Conservation (phyloP, 92 coral and sea anemone species). For the Zoanthus solanderi region DNA sequence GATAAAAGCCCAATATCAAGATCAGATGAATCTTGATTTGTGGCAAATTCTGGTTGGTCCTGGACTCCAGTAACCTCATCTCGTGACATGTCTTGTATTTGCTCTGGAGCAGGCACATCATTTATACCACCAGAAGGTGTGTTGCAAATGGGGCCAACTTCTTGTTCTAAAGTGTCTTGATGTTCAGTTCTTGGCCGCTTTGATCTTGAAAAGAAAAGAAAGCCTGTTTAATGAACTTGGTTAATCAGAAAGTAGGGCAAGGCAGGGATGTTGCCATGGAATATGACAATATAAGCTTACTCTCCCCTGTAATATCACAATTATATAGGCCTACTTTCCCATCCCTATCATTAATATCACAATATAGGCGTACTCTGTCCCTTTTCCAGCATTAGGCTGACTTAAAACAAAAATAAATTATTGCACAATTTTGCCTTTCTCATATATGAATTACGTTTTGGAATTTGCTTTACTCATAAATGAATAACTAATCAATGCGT, state of each 20-base stretch:
- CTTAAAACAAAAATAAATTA: background rate
- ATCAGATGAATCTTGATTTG: conserved; percentile 6
- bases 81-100: background rate
- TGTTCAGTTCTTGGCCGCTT: conserved; percentile 3
- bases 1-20: conserved; percentile 13
- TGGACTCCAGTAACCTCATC: background rate
- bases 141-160: conserved; percentile 3
- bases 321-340: conserved; percentile 2
- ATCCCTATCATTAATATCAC: background rate
- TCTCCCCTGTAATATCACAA: conserved; percentile 2
- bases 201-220: background rate
- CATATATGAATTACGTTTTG: background rate
- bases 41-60: conserved; percentile 5
- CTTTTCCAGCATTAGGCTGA: conserved; percentile 2
- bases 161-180: conserved; percentile 1
- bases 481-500: conserved; percentile 1
- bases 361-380: conserved; percentile 2
- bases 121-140: conserved; percentile 2
- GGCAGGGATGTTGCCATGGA: conserved; percentile 5
- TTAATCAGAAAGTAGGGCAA: conserved; percentile 1
- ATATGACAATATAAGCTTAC: background rate
- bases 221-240: conserved; percentile 2
- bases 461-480: background rate
- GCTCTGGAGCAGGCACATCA: conserved; percentile 5
- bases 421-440: background rate